Conservation (phyloP, 2,888 invertebrate genomes). For the Gortyna flavago region DNA sequence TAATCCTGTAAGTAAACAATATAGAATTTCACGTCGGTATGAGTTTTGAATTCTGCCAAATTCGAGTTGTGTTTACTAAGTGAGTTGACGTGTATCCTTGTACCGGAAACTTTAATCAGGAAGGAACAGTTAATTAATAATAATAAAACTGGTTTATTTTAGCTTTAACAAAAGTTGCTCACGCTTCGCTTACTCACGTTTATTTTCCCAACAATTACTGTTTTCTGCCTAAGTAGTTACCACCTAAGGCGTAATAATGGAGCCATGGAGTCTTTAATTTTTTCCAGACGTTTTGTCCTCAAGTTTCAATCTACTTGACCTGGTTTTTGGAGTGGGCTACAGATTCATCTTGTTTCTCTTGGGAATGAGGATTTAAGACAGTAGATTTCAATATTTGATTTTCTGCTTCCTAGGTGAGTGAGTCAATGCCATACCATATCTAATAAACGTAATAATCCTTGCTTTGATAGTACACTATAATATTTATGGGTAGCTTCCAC, state of each 20-base stretch:
- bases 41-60: slow-evolving; percentile 43
- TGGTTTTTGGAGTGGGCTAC: slow-evolving; percentile 16
- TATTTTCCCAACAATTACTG: slow-evolving; percentile 44
- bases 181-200: slow-evolving; percentile 21
- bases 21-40: slow-evolving; percentile 29
- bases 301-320: slow-evolving; percentile 28
- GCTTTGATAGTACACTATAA: neutral
- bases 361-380: neutral
- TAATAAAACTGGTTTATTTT: slow-evolving; percentile 59
- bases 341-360: slow-evolving; percentile 23
- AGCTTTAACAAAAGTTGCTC: slow-evolving; percentile 32
- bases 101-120: slow-evolving; percentile 61
- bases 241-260: slow-evolving; percentile 6
- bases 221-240: slow-evolving; percentile 26
- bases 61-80: slow-evolving; percentile 47
- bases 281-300: slow-evolving; percentile 24
- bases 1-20: slow-evolving; percentile 34
- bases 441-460: slow-evolving; percentile 1
- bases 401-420: neutral
- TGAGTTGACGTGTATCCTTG: slow-evolving; percentile 55
- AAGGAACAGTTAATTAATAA: slow-evolving; percentile 65
- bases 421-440: neutral
- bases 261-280: slow-evolving; percentile 15
- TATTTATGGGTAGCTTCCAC: slow-evolving; percentile 6
- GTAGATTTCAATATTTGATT: slow-evolving; percentile 9